Base-by-base conservation (phyloP, 2,888 invertebrate species). In the Hartigia nigra region DNA sequence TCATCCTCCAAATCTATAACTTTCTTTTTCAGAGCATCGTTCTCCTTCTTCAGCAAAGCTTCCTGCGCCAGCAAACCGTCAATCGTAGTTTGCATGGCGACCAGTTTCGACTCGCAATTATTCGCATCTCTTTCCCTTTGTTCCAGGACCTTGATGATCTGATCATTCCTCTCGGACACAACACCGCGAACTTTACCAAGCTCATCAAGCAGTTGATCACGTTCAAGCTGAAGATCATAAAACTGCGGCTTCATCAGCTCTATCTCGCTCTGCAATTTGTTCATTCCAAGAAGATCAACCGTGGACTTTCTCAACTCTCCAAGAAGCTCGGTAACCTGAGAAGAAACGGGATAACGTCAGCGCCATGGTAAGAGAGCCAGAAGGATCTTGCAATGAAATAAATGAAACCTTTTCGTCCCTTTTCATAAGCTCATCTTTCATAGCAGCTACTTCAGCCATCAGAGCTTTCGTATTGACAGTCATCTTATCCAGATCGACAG, bases 391-490 rank as follows among this genome's bases (percentile, higher is more conserved):
- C 11, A 31, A 72, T 72, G 12, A 31, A 32, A 72, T 72, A 34
- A 72, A 72, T 35, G 12, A 76, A 75, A 88, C 88, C 85, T 88
- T 89, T 0, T 84, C 80, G 39, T 90, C 88, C 31, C 83, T 84
- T 34, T 80, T 83, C 35, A 76, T 82, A 23, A 89, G 83, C 74
- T 89, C 88, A 11, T 78, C 81, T 74, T 87, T 87, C 74, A 85
- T 81, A 2, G 84, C 86, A 4, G 76, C 81, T 12, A 87, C 81
- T 70, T 87, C 84, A 1, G 82, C 82, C 79, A 81, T 69, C 36
- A 87, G 55, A 9, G 79, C 84, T 74, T 84, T 82, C 12, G 84
- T 80, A 70, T 81, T 83, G 35, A 86, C 81, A 39, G 78, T 82
- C 81, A 83, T 80, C 79, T 81, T 82, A 75, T 87, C 88, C 31